A percentile compares a stretch with the other conserved stretches of the same genome.
These are phyloP conservation scores for Noctua comes DNA, from an alignment of 2,888 invertebrate genomes.

Conservation along the genomic window DNA sequence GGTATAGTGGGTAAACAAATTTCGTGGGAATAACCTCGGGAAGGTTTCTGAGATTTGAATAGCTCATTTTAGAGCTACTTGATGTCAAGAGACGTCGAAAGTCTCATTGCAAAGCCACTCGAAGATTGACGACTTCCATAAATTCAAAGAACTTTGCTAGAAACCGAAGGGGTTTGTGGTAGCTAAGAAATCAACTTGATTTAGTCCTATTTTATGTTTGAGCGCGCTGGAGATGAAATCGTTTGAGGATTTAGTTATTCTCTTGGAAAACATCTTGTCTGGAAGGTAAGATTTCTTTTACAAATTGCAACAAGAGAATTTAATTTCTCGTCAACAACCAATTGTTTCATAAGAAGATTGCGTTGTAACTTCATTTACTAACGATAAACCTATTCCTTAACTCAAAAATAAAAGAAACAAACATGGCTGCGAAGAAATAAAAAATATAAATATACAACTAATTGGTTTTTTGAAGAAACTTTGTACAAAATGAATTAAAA, in stretches of 20 bases:
- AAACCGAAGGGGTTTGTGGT: slow-evolving; percentile 62
- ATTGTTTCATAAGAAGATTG: slow-evolving; percentile 43
- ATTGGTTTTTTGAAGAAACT: slow-evolving; percentile 31
- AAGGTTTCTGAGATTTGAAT: slow-evolving; percentile 35
- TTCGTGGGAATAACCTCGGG: slow-evolving; percentile 26
- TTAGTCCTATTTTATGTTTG: slow-evolving; percentile 66
- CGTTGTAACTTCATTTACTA: slow-evolving; percentile 34
- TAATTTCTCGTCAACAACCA: slow-evolving; percentile 43
- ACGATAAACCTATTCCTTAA: slow-evolving; percentile 10
- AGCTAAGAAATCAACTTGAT: slow-evolving; percentile 68
- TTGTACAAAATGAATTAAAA: slow-evolving; percentile 48
- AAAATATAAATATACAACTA: slow-evolving; percentile 24
- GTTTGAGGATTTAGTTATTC: slow-evolving; percentile 59
- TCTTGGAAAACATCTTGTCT: slow-evolving; percentile 36
- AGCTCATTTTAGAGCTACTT: slow-evolving; percentile 34
- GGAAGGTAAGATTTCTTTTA: slow-evolving; percentile 35
- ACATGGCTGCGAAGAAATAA: background rate
- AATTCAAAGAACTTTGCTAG: slow-evolving; percentile 60
- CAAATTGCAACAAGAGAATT: slow-evolving; percentile 42
- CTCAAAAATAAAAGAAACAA: slow-evolving; percentile 27
- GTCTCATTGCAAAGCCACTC: slow-evolving; percentile 50
- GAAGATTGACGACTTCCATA: slow-evolving; percentile 58
- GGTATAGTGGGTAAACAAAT: slow-evolving; percentile 37
- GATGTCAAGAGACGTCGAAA: slow-evolving; percentile 31
- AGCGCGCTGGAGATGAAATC: slow-evolving; percentile 63